Base-by-base conservation (phyloP, 2,113 vertebrate genomes). In the Rousettus leschenaultii region DNA sequence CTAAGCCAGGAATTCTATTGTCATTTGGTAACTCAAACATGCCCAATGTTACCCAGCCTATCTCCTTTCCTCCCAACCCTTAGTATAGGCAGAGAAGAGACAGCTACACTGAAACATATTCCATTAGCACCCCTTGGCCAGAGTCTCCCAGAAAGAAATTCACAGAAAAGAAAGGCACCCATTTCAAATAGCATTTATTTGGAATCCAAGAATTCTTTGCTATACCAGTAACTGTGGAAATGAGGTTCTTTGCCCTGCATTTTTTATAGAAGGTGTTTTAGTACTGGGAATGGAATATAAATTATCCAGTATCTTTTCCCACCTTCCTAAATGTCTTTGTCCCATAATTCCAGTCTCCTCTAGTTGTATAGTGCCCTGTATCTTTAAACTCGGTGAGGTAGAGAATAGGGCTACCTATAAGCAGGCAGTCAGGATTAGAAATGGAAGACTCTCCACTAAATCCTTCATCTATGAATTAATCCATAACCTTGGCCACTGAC, bases 1-100 rank as follows among this genome's bases (percentile, higher is more conserved):
- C 87, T 86, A 94, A 94, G 95, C 79, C 79, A 96, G 96, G 95
- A 97, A 98, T 97, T 95, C 97, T 91, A 96, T 98, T 97, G 97
- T 98, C 88, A 94, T 94, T 95, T 40, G 19, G 57, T 90, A 97
- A 94, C 35, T 96, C 55, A 92, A 97, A 93, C 68, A 92, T 83
- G 80, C 75, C 82, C 88, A 91, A 95, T 82, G 48, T 80, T 80
- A 48, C 88, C 96, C 95, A 96, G 33, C 97, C 97, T 93, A 96
- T 45, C 94, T 78, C 88, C 45, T 94, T 88, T 97, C 95, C 78
- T 92, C 97, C 40, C 66, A 74, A 92, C 88, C 82, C 93, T 94
- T 68, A 55, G 13, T 14, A 63, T 73, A 95, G 24, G 45, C 82
- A 66, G 53, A 95, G 38, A 96, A 93, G 43, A 95, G 45, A 74